A percentile compares a stretch with the other conserved stretches of the same genome.
Conservation (phyloP, 2,888 invertebrate genomes). For the Cremastinae sp. region DNA sequence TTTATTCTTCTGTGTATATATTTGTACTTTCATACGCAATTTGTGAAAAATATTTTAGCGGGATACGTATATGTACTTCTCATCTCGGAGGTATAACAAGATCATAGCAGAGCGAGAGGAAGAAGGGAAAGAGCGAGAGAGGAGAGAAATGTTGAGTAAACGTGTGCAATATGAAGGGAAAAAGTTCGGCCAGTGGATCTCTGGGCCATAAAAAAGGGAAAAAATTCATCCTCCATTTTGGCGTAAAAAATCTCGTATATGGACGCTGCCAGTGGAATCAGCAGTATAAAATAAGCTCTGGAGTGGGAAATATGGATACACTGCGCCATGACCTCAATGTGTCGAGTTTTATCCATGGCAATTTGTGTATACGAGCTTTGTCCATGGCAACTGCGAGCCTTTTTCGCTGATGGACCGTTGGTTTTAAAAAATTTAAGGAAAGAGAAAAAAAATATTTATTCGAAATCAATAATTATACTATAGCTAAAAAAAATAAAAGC, state of each 20-base stretch:
- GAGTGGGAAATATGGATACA: constrained; percentile 14
- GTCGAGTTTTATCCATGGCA: not conserved
- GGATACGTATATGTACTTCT: no score
- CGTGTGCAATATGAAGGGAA: constrained; percentile 30
- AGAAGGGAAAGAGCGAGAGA: not conserved
- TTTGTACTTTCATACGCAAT: no score
- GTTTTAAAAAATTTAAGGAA: not conserved
- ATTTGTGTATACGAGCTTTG: constrained; percentile 3
- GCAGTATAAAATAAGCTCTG: constrained; percentile 19
- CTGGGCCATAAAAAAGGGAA: constrained; percentile 39
- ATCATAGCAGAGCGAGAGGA: constrained; percentile 1
- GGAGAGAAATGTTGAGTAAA: constrained; percentile 35
- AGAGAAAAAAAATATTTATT: no score
- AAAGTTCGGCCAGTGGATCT: constrained; percentile 20
- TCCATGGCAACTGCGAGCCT: not conserved
- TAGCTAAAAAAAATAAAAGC: not conserved
- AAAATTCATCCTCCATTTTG: constrained; percentile 49
- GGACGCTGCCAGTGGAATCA: constrained; percentile 39
- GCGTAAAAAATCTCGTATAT: constrained; percentile 49
- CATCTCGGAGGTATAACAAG: no score
- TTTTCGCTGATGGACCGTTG: not conserved
- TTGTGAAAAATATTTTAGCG: no score
- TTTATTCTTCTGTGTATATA: no score
- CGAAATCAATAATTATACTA: no score
- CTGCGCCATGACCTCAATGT: not conserved